These are phyloP conservation scores for Protophormia terraenovae DNA, from an alignment of 2,888 invertebrate genomes.

Conservation along the genomic window DNA sequence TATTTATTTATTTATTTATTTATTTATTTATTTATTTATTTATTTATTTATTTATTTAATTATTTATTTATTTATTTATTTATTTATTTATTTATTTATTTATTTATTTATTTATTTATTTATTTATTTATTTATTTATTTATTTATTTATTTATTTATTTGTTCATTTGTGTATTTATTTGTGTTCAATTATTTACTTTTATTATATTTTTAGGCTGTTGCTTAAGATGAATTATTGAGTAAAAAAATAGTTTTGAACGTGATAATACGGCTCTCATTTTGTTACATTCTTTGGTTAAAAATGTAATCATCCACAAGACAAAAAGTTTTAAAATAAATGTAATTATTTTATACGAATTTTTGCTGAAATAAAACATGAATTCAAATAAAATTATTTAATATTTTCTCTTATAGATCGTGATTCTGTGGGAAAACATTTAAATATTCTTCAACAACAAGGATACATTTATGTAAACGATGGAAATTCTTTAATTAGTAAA, in stretches of 20 bases:
- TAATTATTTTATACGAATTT: conserved; percentile 82
- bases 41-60: too few relatives aligned
- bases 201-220: too few relatives aligned
- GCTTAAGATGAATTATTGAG: conserved; percentile 98
- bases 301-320: conserved; percentile 94
- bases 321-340: conserved; percentile 94
- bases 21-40: too few relatives aligned
- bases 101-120: too few relatives aligned
- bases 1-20: too few relatives aligned
- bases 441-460: conserved; percentile 91
- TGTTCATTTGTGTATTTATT: conserved; percentile 71
- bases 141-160: background rate
- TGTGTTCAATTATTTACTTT: too few relatives aligned
- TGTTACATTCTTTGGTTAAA: conserved; percentile 97
- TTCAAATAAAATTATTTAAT: background rate
- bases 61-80: too few relatives aligned
- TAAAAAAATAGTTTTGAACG: conserved; percentile 97
- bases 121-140: background rate
- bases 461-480: conserved; percentile 86
- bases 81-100: too few relatives aligned
- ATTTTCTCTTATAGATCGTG: conserved; percentile 88
- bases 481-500: conserved; percentile 75
- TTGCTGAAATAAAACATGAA: too few relatives aligned
- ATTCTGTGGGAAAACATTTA: conserved; percentile 97
- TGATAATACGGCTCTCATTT: conserved; percentile 98